These are phyloP conservation scores for Phrynosoma platyrhinos DNA, from an alignment of 2,113 vertebrate genomes.

Conservation along the genomic window DNA sequence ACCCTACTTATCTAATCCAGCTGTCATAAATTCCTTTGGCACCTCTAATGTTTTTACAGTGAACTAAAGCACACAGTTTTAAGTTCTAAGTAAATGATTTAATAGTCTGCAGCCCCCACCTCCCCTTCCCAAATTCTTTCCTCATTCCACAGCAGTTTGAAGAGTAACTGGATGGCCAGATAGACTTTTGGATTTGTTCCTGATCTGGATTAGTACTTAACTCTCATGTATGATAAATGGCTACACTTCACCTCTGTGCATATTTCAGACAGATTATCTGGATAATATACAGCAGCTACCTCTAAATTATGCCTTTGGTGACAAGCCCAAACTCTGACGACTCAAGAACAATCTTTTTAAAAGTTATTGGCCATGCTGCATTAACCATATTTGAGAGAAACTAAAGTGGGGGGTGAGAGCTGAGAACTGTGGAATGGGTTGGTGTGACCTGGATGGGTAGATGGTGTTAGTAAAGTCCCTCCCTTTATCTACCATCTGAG, in stretches of 20 bases:
- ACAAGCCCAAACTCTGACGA: slow-evolving; percentile 23
- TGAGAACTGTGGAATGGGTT: not conserved
- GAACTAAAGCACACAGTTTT: slow-evolving; percentile 8
- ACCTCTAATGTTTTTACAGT: slow-evolving; percentile 17
- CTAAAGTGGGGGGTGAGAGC: not conserved
- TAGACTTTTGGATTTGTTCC: slow-evolving; percentile 15
- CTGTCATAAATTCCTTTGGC: slow-evolving; percentile 40
- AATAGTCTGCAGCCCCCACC: slow-evolving; percentile 23
- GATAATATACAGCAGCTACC: slow-evolving; percentile 29
- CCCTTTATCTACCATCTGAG: not conserved
- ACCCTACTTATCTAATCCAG: slow-evolving; percentile 47
- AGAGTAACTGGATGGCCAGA: not conserved
- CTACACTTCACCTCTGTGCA: slow-evolving; percentile 17
- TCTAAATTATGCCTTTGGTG: slow-evolving; percentile 30
- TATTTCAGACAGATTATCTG: slow-evolving; percentile 25
- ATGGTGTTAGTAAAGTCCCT: not conserved
- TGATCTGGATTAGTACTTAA: not conserved
- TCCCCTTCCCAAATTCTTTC: slow-evolving; percentile 9
- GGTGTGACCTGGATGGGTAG: not conserved
- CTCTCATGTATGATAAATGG: not conserved
- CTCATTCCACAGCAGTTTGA: slow-evolving; percentile 18
- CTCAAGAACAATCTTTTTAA: slow-evolving; percentile 8
- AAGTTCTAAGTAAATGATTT: not conserved
- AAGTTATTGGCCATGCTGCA: slow-evolving; percentile 1
- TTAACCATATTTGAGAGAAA: not conserved